Evolutionary conservation across 2,797 vertebrate genomes (phyloP), one percentile per base, ranked within the genome.

Genomic region (Acanthopagrus latus): DNA sequence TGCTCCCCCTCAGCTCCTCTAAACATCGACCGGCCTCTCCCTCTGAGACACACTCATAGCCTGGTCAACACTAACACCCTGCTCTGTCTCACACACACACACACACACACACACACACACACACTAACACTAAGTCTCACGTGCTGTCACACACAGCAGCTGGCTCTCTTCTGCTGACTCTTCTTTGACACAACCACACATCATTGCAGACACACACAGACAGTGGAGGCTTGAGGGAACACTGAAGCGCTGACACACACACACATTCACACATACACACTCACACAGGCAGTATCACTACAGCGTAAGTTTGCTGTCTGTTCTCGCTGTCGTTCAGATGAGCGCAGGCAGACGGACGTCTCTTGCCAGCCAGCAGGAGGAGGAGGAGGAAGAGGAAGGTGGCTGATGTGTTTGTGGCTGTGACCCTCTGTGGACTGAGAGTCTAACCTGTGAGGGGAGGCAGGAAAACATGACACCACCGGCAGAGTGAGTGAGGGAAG

Each of bases 401-500:
- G 70, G 81, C 0, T 77, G 87, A 76, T 78, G 66, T 55, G 75
- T 69, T 38, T 44, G 81, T 81, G 64, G 68, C 76, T 58, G 64
- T 81, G 84, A 89, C 89, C 84, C 86, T 83, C 83, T 85, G 81
- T 63, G 84, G 84, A 89, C 70, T 85, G 80, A 88, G 84, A 84
- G 70, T 86, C 80, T 80, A 91, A 93, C 89, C 92, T 93, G 87
- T 74, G 76, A 71, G 76, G 55, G 57, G 82, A 90, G 86, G 51
- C 60, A 89, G 74, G 73, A 80, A 87, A 92, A 91, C 84, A 90
- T 84, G 86, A 91, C 85, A 92, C 83, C 83, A 41, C 20, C 78
- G 56, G 81, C 64, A 44, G 64, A 77, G 51, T 7, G 72, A 84
- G 74, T 38, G 80, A 48, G 67, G 69, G 78, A 46, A 38, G 64